Conservation (phyloP, 2,113 vertebrate genomes). For the Terrapene triunguis region DNA sequence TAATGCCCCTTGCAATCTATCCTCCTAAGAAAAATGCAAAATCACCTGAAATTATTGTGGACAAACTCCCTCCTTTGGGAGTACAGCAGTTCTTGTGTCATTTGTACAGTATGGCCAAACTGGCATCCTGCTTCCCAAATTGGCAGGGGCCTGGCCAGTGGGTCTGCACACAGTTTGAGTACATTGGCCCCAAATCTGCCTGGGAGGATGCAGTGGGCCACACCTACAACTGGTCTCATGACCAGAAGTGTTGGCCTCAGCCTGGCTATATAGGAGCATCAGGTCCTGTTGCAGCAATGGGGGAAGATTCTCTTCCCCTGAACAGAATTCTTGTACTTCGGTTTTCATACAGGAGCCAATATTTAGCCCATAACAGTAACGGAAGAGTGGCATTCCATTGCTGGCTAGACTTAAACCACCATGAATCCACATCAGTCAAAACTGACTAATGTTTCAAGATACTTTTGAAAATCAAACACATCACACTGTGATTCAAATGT, state of each 20-base stretch:
- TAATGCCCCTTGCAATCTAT: neutral
- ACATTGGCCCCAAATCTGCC: neutral
- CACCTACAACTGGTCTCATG: neutral
- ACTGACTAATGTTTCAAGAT: neutral
- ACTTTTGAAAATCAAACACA: neutral
- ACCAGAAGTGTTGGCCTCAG: neutral
- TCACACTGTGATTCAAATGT: neutral
- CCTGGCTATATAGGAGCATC: neutral
- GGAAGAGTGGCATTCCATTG: neutral
- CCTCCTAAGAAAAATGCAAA: neutral
- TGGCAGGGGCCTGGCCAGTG: neutral
- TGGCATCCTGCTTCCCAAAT: neutral
- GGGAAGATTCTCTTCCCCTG: rapidly evolving
- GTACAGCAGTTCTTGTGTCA: neutral
- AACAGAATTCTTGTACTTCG: neutral
- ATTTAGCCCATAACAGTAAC: neutral
- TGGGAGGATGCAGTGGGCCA: neutral
- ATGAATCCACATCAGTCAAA: neutral
- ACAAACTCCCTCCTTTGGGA: neutral
- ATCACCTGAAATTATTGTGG: neutral
- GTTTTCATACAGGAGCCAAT: neutral
- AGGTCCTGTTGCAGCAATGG: neutral
- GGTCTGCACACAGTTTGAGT: neutral
- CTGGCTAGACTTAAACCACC: neutral
- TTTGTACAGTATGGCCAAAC: neutral